Conservation (phyloP, 2,113 vertebrate genomes). For the Orcinus orca region DNA sequence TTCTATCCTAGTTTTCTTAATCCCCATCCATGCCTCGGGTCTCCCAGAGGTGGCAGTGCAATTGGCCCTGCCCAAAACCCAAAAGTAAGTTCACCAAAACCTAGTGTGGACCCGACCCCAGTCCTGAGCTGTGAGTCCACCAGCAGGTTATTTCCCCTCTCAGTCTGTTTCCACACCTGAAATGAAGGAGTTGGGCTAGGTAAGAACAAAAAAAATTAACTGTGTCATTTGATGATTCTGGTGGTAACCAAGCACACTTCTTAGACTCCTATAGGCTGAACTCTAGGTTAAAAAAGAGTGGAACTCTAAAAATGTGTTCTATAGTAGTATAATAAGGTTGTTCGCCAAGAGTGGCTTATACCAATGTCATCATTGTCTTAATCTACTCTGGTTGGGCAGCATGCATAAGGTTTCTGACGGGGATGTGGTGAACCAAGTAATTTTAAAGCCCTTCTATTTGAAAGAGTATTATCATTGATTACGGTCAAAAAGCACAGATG, state of each 20-base stretch:
- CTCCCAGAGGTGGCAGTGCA: background rate
- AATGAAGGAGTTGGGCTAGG: background rate
- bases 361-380: background rate
- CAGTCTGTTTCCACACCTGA: background rate
- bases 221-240: background rate
- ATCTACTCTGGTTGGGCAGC: background rate
- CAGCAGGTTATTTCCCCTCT: background rate
- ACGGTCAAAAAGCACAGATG: background rate
- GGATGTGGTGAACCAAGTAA: background rate
- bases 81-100: background rate
- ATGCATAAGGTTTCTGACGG: background rate
- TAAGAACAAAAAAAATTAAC: background rate
- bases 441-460: conserved; percentile 8
- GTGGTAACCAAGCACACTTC: background rate
- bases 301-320: background rate
- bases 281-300: background rate
- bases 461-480: background rate
- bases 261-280: background rate
- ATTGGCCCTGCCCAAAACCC: background rate
- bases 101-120: background rate
- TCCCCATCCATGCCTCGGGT: background rate
- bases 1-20: background rate
- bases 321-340: background rate
- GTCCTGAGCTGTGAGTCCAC: background rate
- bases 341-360: background rate